Evolutionary conservation across 2,888 invertebrate genomes (phyloP).

Genomic region (Horisme vitalbata): DNA sequence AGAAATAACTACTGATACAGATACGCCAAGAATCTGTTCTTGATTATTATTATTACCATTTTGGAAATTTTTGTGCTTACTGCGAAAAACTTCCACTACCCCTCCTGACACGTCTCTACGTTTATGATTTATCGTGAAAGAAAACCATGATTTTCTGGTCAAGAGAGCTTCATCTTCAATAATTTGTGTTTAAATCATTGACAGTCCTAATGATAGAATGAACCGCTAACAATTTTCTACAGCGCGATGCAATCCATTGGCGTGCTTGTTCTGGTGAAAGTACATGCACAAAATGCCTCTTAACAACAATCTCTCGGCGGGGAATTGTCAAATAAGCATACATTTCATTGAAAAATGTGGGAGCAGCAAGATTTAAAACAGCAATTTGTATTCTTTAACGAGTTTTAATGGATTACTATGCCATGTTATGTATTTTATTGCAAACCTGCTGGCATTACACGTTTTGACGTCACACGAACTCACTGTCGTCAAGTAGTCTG

Average conservation of each 20-base stretch:
- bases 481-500: slow-evolving; percentile 10
- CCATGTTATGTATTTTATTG: slow-evolving; percentile 26
- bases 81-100: no score
- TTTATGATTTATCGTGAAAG: no score
- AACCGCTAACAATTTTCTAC: slow-evolving; percentile 52
- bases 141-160: neutral
- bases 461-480: slow-evolving; percentile 33
- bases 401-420: slow-evolving; percentile 38
- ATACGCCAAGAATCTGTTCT: no score
- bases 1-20: slow-evolving; percentile 2
- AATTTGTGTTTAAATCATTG: slow-evolving; percentile 26
- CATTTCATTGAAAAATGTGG: slow-evolving; percentile 38
- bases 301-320: slow-evolving; percentile 42
- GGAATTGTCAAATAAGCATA: slow-evolving; percentile 47
- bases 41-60: no score
- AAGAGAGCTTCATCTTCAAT: neutral
- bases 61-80: no score
- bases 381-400: slow-evolving; percentile 37
- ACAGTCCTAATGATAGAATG: slow-evolving; percentile 42
- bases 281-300: slow-evolving; percentile 68
- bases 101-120: no score
- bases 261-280: slow-evolving; percentile 74
- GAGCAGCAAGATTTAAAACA: slow-evolving; percentile 31
- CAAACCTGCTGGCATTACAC: slow-evolving; percentile 27
- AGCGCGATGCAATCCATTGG: slow-evolving; percentile 58